Base-by-base conservation (phyloP, 1,140 invertebrate genomes). In the Lucilia cuprina region DNA sequence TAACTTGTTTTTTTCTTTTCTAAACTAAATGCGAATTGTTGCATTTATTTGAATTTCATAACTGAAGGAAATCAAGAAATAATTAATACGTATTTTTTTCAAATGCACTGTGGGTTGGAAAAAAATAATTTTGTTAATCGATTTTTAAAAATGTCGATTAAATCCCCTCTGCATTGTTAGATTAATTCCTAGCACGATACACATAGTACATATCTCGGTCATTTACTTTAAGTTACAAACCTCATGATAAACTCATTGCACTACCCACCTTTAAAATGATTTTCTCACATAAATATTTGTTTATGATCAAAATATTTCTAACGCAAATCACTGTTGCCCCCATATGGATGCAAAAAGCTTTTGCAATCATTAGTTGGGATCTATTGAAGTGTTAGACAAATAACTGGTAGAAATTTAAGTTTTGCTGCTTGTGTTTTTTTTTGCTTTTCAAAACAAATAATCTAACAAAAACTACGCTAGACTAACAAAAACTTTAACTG, bases 31-130 rank as follows among this genome's bases (percentile, higher is more conserved):
- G 14, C 55, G 41, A 41, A 41, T 41, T 60, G 55, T 41, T 60
- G 55, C 55, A 60, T 14, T 60, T n/a, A 60, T n/a, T 17, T 17
- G 14, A 60, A 60, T 60, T 60, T 60, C 55, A 60, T 60, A 60
- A 60, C n/a, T 60, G 55, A 60, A 60, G 55, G 55, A 60, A 60
- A 60, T 60, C 55, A 60, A 60, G 55, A 60, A 60, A 60, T 41
- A 41, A 41, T 41, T 41, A 41, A 41, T 41, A 41, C 41, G 41
- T 41, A 30, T 30, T 30, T 41, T 41, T 41, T 10, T 41, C 10
- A 41, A 41, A 41, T 41, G 41, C 41, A 41, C 41, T 2, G 41
- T 41, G 41, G 7, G 10, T 5, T 41, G 41, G 1, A 5, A 10
- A 8, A 5, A 2, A 0, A 14, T n/a, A 60, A 14, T 60, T 60